Evolutionary conservation across 2,888 invertebrate species (phyloP).

Genomic region (Hypomecis punctinalis): DNA sequence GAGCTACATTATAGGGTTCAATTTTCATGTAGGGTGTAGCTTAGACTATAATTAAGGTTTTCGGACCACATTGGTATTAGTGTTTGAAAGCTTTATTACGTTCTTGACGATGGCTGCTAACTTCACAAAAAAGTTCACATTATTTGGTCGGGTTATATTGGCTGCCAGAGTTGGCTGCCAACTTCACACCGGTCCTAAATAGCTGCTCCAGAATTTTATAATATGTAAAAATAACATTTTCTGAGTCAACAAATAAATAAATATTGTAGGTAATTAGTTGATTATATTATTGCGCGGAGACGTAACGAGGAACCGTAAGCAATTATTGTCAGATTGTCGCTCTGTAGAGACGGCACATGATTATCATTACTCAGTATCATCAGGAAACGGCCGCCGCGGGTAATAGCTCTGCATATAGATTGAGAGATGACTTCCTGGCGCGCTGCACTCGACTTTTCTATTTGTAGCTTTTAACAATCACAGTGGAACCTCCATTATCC

Average conservation of each 20-base stretch:
- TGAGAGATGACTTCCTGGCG: conserved; percentile 42
- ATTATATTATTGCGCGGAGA: neutral
- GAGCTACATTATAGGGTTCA: too few relatives aligned
- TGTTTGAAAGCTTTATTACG: too few relatives aligned
- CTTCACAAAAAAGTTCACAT: too few relatives aligned
- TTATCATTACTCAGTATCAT: conserved; percentile 21
- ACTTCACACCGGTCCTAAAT: neutral
- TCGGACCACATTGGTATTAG: too few relatives aligned
- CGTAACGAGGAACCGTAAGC: neutral
- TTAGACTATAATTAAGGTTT: too few relatives aligned
- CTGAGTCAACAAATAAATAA: too few relatives aligned
- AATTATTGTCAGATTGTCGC: conserved; percentile 12
- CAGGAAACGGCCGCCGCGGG: conserved; percentile 38
- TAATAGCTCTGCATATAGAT: conserved; percentile 38
- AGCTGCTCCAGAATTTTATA: too few relatives aligned
- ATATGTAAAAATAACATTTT: too few relatives aligned
- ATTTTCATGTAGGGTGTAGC: too few relatives aligned
- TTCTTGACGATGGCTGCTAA: too few relatives aligned
- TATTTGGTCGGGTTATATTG: too few relatives aligned
- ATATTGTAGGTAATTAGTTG: neutral
- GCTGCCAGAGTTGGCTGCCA: too few relatives aligned
- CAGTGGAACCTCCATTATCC: neutral
- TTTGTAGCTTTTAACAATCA: neutral
- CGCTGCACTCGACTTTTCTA: conserved; percentile 31
- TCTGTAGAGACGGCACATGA: conserved; percentile 13